A percentile compares a stretch with the other conserved stretches of the same genome.
Conservation (phyloP, 2,797 vertebrate genomes). For the Cuniculus paca region DNA sequence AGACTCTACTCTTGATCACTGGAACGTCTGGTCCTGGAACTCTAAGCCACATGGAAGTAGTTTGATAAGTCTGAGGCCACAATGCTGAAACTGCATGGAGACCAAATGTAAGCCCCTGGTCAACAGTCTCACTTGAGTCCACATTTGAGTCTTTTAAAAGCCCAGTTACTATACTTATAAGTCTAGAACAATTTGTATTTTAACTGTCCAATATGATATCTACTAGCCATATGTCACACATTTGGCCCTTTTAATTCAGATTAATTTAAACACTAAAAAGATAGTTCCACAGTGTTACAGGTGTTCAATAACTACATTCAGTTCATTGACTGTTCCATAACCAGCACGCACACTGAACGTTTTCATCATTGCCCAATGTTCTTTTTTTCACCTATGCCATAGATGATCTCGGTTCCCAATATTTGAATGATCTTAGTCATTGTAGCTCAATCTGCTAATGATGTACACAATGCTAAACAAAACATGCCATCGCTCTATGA, state of each 20-base stretch:
- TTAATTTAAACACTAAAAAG: not conserved
- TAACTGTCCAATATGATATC: not conserved
- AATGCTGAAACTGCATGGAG: not conserved
- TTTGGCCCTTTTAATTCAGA: not conserved
- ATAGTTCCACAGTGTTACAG: not conserved
- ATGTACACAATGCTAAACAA: not conserved
- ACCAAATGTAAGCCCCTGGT: not conserved
- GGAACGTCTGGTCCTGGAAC: not conserved
- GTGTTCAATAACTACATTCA: not conserved
- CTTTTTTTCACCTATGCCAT: too few relatives aligned
- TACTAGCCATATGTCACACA: not conserved
- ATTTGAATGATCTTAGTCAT: not conserved
- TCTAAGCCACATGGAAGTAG: not conserved
- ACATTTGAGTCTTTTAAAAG: not conserved
- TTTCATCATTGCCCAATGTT: not conserved
- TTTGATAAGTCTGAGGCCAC: not conserved
- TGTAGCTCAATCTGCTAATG: too few relatives aligned
- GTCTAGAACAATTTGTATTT: not conserved
- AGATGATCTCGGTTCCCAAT: not conserved
- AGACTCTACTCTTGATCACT: not conserved
- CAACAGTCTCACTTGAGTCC: not conserved
- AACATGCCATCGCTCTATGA: not conserved
- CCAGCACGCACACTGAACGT: not conserved
- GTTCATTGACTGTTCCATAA: not conserved
- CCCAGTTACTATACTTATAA: not conserved